A percentile compares a stretch with the other conserved stretches of the same genome.
Evolutionary conservation across 2,888 invertebrate species (phyloP).

Genomic region (Rhodophaea formosa): DNA sequence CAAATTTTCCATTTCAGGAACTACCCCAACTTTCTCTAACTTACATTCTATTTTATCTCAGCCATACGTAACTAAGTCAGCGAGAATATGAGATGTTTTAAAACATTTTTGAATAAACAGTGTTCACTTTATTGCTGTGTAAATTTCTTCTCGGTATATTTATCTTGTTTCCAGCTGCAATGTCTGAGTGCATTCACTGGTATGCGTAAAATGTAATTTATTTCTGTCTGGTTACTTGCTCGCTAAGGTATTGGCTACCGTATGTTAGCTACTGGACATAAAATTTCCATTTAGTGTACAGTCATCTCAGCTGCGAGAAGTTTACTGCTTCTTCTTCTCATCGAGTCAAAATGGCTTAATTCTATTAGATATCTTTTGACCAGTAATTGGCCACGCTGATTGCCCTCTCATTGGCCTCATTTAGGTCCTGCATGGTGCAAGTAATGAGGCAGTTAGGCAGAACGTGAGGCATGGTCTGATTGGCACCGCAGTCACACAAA

Average conservation of each 20-base stretch:
- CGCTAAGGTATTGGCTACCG: neutral
- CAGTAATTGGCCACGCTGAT: too few relatives aligned
- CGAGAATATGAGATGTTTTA: neutral
- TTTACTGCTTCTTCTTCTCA: too few relatives aligned
- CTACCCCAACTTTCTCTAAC: neutral
- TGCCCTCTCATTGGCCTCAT: too few relatives aligned
- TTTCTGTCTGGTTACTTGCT: neutral
- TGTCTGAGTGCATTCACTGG: slow-evolving; percentile 7
- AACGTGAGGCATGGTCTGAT: too few relatives aligned
- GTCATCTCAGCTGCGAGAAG: too few relatives aligned
- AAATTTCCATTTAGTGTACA: too few relatives aligned
- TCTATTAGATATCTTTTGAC: too few relatives aligned
- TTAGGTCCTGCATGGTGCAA: too few relatives aligned
- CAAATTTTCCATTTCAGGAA: neutral
- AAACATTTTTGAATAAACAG: neutral
- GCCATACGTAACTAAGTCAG: neutral
- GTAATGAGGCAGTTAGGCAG: too few relatives aligned
- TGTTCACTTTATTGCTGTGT: neutral
- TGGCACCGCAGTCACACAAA: too few relatives aligned
- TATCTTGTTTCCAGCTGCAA: neutral
- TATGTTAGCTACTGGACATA: neutral
- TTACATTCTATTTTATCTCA: neutral
- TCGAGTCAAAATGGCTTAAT: too few relatives aligned
- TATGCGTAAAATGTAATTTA: neutral
- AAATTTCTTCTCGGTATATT: slow-evolving; percentile 6